Conservation (phyloP, 1,140 invertebrate genomes). For the Sminthurides bifidus region DNA sequence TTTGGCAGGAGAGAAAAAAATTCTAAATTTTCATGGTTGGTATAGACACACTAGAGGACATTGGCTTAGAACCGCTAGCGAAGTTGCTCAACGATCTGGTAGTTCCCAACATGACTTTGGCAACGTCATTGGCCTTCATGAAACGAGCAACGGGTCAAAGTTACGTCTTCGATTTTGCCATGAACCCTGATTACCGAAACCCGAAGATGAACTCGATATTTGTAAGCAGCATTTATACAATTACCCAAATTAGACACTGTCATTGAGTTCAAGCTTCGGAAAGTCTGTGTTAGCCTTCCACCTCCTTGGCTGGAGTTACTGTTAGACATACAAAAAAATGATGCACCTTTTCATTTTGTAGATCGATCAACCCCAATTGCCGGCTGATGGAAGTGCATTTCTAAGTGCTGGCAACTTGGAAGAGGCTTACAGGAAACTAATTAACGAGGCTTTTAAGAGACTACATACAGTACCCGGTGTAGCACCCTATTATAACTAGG, state of each 20-base stretch:
- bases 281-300: too few species aligned
- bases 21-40: not conserved
- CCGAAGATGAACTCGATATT: constrained; percentile 19
- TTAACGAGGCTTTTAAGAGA: not conserved
- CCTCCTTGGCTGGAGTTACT: not conserved
- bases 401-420: constrained; percentile 1
- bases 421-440: constrained; percentile 11
- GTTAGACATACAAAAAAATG: not conserved
- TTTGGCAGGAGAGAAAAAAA: constrained; percentile 1
- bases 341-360: not conserved
- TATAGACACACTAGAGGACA: constrained; percentile 19
- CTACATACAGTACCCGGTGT: not conserved
- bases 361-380: constrained; percentile 28
- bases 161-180: constrained; percentile 24
- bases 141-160: constrained; percentile 22
- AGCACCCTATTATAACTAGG: not conserved
- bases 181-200: constrained; percentile 21
- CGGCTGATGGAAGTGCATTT: constrained; percentile 12
- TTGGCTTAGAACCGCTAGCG: constrained; percentile 18
- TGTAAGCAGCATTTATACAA: constrained; percentile 16
- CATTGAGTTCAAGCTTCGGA: too few species aligned
- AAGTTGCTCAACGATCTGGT: constrained; percentile 15
- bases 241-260: not conserved
- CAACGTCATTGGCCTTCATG: constrained; percentile 16
- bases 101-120: constrained; percentile 9